Evolutionary conservation across 2,113 vertebrate genomes (phyloP), one percentile per base, ranked within the genome.

Genomic region (Aspiorhynchus laticeps): DNA sequence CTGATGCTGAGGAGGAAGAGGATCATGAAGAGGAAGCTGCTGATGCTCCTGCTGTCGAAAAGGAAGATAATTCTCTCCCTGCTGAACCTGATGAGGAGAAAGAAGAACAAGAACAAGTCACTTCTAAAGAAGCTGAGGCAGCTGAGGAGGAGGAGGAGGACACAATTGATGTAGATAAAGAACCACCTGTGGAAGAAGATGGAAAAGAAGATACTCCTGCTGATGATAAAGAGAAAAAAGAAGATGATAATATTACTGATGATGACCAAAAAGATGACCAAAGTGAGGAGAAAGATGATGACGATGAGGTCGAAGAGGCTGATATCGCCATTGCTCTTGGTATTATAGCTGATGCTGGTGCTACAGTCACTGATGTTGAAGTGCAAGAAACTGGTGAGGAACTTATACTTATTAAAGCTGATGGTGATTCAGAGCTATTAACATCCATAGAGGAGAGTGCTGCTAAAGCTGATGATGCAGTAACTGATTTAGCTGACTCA

Each of bases 361-460:
- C 84, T 59, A 78, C 33, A 61, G 74, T 63, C 26, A 83, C 59
- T 59, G 61, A 71, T 51, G 36, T 51, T 84, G 53, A 85, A 65
- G 28, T 21, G 31, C 61, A 61, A 69, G 79, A 78, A 86, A 71
- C 63, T 10, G 85, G 88, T 89, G 79, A 87, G 71, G 41, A 61
- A 61, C 33, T 33, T 43, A 51, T 53, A 51, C 41, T 33, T 61
- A 8, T 38, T 83, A 24, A 73, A 21, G 63, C 43, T 36, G 24
- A 80, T 48, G 65, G 21, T 31, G 28, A 76, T 73, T 7, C 31
- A 59, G 71, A 10, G 36, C 31, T 24, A 69, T 74, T 84, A 69
- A 84, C 28, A 71, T 21, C 31, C 28, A 28, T 82, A 84, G 67
- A 80, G 48, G 67, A 69, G 56, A 43, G 14, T 53, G 43, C 10